Evolutionary conservation across 2,888 invertebrate species (phyloP).

Genomic region (Sarcophaga rosellei): DNA sequence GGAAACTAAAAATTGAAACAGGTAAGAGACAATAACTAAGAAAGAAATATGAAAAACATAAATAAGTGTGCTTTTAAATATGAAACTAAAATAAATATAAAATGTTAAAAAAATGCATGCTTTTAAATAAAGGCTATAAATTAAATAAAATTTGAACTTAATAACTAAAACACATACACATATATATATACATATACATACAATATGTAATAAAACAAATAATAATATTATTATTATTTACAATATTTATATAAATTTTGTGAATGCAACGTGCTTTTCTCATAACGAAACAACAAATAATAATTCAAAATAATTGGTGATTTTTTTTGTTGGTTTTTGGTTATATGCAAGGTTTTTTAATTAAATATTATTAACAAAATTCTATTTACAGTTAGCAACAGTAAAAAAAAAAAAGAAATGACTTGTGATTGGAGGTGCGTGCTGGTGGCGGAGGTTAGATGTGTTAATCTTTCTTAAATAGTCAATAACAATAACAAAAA

Average conservation of each 20-base stretch:
- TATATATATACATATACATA: conserved; percentile 20
- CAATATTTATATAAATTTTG: background rate
- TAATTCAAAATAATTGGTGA: conserved; percentile 67
- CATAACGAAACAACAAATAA: conserved; percentile 40
- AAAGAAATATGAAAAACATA: conserved; percentile 4
- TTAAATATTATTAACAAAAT: conserved; percentile 57
- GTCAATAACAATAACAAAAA: conserved; percentile 11
- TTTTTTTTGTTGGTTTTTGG: conserved; percentile 45
- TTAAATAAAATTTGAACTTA: conserved; percentile 17
- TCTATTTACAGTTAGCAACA: conserved; percentile 9
- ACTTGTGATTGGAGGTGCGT: background rate
- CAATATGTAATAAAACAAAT: background rate
- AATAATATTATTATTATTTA: conserved; percentile 25
- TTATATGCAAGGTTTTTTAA: conserved; percentile 31
- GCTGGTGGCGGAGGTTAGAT: background rate
- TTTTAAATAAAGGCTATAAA: conserved; percentile 40
- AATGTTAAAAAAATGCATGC: conserved; percentile 26
- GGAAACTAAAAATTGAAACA: conserved; percentile 34
- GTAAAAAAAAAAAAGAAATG: conserved; percentile 26
- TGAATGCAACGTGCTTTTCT: conserved; percentile 50
- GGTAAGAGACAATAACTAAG: conserved; percentile 33
- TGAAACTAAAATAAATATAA: conserved; percentile 4
- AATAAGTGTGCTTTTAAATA: conserved; percentile 33
- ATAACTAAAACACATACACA: conserved; percentile 31
- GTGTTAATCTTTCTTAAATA: conserved; percentile 1